A percentile compares a stretch with the other conserved stretches of the same genome.
Conservation (phyloP, 1,140 invertebrate species). For the Anthonomus grandis region DNA sequence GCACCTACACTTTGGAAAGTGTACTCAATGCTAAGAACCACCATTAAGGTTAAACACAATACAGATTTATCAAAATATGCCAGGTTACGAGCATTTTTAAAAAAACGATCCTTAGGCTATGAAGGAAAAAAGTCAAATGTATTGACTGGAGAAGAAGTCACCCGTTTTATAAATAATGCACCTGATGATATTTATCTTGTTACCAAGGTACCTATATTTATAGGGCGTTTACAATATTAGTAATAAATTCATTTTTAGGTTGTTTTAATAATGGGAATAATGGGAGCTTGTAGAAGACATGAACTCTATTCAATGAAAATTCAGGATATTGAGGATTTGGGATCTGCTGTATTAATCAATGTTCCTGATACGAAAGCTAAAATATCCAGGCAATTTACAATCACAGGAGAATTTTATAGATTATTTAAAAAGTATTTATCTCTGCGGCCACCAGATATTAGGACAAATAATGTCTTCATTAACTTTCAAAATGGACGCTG, state of each 20-base stretch:
- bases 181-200: slow-evolving; percentile 30
- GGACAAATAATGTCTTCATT: neutral
- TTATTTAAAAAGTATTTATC: slow-evolving; percentile 1
- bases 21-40: slow-evolving; percentile 37
- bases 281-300: slow-evolving; percentile 18
- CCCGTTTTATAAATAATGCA: slow-evolving; percentile 24
- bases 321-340: slow-evolving; percentile 16
- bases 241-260: slow-evolving; percentile 31
- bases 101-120: slow-evolving; percentile 24
- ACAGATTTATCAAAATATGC: slow-evolving; percentile 23
- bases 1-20: slow-evolving; percentile 34
- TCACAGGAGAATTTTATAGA: slow-evolving; percentile 19
- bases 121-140: slow-evolving; percentile 29
- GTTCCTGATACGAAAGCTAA: slow-evolving; percentile 24
- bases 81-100: slow-evolving; percentile 19
- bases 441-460: neutral
- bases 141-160: slow-evolving; percentile 26
- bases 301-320: slow-evolving; percentile 14
- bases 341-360: slow-evolving; percentile 14
- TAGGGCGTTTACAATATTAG: too few species aligned
- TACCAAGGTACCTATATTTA: slow-evolving; percentile 26
- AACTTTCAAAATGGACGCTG: too few species aligned
- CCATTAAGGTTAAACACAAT: slow-evolving; percentile 26
- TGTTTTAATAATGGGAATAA: slow-evolving; percentile 22
- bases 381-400: slow-evolving; percentile 11